Evolutionary conservation across 1,140 invertebrate species (phyloP), one percentile per base, ranked within the genome.

Genomic region (Holotrichia oblita): DNA sequence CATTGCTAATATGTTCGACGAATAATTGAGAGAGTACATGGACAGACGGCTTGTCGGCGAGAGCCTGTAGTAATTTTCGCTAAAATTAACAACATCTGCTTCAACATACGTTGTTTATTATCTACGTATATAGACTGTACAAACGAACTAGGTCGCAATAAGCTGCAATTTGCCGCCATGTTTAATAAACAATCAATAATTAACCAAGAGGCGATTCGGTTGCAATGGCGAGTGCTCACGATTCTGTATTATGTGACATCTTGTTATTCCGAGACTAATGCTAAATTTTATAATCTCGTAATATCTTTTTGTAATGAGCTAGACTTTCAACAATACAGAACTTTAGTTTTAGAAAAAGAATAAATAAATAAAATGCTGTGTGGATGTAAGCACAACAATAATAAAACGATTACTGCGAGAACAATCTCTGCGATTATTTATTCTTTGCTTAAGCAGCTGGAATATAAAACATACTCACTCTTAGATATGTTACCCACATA

Each of bases 1-100:
- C n/a, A 4, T 17, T 55, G 14, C 14, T 55, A 17, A 17, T 55
- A 55, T 55, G 48, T 55, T 17, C 48, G 48, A 17, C 14, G 48
- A n/a, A 14, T 55, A 55, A 55, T 55, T 55, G 48, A 17, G 12
- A 14, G 17, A 55, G 48, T 14, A 55, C 17, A 55, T 0, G 48
- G 17, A 55, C 48, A 55, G 48, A n/a, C 6, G 48, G 48, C 14
- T n/a, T 55, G 48, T 55, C 17, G 48, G n/a, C 14, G 48, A 17
- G 48, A n/a, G 48, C 48, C 14, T 17, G 48, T 14, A 20, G 48
- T 55, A 55, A 55, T 55, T 55, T 55, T 14, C 48, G 48, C 48
- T 55, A 55, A 55, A n/a, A 55, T 55, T 55, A 55, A 55, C 48
- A 55, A 55, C 48, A 55, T 55, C 48, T 14, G 48, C n/a, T 55